Percentiles rank a stretch among this genome's conserved stretches.
These are phyloP conservation scores for Lycia hirtaria DNA, from an alignment of 2,888 invertebrate genomes.

Conservation along the genomic window DNA sequence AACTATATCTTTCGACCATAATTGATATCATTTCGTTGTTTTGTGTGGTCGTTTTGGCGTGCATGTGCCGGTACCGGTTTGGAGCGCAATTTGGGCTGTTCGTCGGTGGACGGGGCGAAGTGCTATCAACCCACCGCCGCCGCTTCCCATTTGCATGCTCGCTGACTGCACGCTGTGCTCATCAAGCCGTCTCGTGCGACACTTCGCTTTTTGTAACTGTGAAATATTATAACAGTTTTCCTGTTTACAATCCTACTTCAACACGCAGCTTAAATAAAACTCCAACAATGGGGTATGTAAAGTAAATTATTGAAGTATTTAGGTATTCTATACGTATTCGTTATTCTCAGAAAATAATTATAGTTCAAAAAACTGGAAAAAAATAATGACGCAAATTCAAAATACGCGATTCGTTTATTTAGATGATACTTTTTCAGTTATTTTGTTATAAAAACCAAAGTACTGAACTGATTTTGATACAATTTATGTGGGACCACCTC, in stretches of 20 bases:
- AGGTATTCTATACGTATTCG: too few relatives aligned
- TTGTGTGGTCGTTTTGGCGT: constrained; percentile 38
- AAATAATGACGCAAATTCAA: too few relatives aligned
- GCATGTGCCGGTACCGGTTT: constrained; percentile 50
- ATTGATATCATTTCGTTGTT: constrained; percentile 47
- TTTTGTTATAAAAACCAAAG: too few relatives aligned
- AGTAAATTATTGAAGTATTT: too few relatives aligned
- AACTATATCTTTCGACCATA: too few relatives aligned
- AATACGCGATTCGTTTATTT: too few relatives aligned
- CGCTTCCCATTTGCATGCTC: constrained; percentile 55
- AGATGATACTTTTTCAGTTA: too few relatives aligned
- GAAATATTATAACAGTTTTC: constrained; percentile 36
- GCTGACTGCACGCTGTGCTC: constrained; percentile 38
- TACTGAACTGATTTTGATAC: too few relatives aligned
- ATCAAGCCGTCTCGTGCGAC: constrained; percentile 47
- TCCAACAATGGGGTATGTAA: too few relatives aligned
- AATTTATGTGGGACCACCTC: too few relatives aligned
- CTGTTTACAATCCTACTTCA: constrained; percentile 5
- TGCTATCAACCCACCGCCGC: constrained; percentile 48
- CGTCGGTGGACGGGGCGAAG: constrained; percentile 37
- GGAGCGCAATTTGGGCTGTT: constrained; percentile 50
- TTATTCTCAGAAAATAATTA: too few relatives aligned
- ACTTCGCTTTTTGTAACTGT: constrained; percentile 48
- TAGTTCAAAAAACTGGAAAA: too few relatives aligned
- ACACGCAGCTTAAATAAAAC: not conserved